Evolutionary conservation across 2,113 vertebrate genomes (phyloP).

Genomic region (Electrona antarctica): DNA sequence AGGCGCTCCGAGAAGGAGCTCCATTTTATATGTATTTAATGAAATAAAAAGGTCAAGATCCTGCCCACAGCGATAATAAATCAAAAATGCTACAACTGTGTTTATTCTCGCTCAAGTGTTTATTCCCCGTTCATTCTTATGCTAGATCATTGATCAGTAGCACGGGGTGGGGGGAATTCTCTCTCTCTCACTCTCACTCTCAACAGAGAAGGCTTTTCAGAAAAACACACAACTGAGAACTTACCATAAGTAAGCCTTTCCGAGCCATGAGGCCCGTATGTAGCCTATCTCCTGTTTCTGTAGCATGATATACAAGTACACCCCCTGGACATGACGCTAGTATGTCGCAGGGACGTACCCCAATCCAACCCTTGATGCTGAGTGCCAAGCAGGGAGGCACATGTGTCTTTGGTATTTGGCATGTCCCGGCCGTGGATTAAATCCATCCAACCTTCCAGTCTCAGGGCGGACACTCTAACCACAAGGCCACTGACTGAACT

Average conservation of each 20-base stretch:
- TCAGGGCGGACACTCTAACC: no score
- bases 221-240: background rate
- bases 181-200: no score
- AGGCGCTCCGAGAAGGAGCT: conserved; percentile 4
- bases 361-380: no score
- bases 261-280: background rate
- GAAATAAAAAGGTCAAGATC: background rate
- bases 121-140: background rate
- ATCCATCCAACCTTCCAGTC: no score
- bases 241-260: background rate
- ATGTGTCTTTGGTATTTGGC: no score
- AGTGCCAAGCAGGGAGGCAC: no score
- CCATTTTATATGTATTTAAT: background rate
- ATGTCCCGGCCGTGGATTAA: no score
- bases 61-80: background rate
- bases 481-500: no score
- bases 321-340: no score
- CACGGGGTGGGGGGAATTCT: background rate
- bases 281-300: background rate
- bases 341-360: no score
- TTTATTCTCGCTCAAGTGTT: no score
- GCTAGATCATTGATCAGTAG: background rate
- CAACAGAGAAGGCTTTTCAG: background rate
- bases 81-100: background rate
- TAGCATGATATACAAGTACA: no score